These are phyloP conservation scores for Dyspetes luteomarginatus DNA, from an alignment of 2,888 invertebrate species.

Conservation along the genomic window DNA sequence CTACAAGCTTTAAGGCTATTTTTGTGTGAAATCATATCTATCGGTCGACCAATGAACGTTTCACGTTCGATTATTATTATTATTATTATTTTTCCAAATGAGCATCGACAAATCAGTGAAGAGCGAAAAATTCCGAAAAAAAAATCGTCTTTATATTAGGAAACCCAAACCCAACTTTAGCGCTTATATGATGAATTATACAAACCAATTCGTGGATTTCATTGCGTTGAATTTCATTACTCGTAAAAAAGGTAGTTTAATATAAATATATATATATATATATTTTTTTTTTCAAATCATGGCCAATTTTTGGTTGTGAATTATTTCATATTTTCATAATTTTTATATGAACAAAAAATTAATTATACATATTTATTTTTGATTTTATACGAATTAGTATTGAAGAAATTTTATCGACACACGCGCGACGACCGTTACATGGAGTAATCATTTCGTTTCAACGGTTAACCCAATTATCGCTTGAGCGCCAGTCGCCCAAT, in stretches of 20 bases:
- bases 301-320: not conserved
- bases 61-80: too few relatives aligned
- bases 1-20: too few relatives aligned
- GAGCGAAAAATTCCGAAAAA: not conserved
- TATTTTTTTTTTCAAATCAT: not conserved
- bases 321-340: too few relatives aligned
- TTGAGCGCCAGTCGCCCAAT: conserved; percentile 17
- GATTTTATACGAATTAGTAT: conserved; percentile 6
- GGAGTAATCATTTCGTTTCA: conserved; percentile 25
- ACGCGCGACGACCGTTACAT: too few relatives aligned
- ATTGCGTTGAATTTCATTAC: not conserved
- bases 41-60: too few relatives aligned
- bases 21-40: too few relatives aligned
- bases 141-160: too few relatives aligned
- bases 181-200: not conserved
- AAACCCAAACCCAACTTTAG: too few relatives aligned
- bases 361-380: not conserved
- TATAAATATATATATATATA: too few relatives aligned
- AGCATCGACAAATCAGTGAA: conserved; percentile 25
- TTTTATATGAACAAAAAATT: too few relatives aligned
- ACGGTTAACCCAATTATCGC: conserved; percentile 40
- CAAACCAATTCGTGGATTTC: not conserved
- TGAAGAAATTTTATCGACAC: not conserved
- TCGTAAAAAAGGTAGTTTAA: too few relatives aligned
- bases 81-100: conserved; percentile 20